Evolutionary conservation across 2,888 invertebrate genomes (phyloP), one percentile per base, ranked within the genome.

Genomic region (Amblyjoppa proteus): DNA sequence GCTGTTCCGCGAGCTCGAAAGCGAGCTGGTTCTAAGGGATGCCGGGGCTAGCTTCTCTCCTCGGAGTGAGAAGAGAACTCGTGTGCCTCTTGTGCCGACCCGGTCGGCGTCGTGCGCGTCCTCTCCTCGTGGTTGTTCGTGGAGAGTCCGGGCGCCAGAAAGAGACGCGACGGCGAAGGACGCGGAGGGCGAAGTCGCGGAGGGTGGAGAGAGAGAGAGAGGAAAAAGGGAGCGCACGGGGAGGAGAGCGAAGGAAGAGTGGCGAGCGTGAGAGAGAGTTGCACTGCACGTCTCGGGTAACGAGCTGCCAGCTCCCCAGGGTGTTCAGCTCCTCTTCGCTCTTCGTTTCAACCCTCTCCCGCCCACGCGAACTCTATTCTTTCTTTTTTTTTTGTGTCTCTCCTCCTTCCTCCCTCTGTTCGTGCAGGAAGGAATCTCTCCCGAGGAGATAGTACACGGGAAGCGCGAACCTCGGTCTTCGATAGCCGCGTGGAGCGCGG

Each of bases 301-400:
- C 93, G 93, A 93, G 93, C 93, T 93, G 93, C 92, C 89, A 91
- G 90, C 89, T 93, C 93, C 92, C 93, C 87, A 90, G 93, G 91
- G 93, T 93, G 90, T 93, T 92, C 91, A 90, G 91, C 89, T 89
- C 82, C 88, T 89, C 87, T 84, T 86, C 88, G 85, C 88, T 87
- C 86, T 82, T 84, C 77, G 84, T 84, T 86, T 85, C 83, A 79
- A 81, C 84, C 83, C 70, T 81, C 85, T 81, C 81, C 82, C 73
- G 77, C 79, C 61, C 80, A 64, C 45, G 58, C 75, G 49, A 38
- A 83, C 28, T 51, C 45, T 66, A 84, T 81, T 51, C 76, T 64
- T 69, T 51, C 76, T 71, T 76, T 73, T 51, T 79, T 76, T 73
- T 66, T 45, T 75, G 66, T 61, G 66, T 77, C 84, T 51, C 3